Percentiles rank a stretch among this genome's conserved stretches.
Evolutionary conservation across 2,797 vertebrate species (phyloP).

Genomic region (Decapterus maruadsi): DNA sequence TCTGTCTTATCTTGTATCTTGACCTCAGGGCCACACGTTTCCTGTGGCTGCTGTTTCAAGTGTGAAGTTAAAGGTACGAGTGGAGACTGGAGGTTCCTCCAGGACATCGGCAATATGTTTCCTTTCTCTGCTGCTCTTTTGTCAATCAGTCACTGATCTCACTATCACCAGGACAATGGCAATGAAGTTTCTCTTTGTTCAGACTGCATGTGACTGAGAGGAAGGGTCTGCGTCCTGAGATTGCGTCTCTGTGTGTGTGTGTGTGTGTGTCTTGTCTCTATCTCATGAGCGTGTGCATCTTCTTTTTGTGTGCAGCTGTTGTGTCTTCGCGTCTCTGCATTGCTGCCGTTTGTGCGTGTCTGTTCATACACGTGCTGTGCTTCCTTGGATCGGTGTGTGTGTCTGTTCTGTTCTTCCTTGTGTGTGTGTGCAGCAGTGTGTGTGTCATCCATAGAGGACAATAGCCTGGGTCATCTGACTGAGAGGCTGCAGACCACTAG

Average conservation of each 20-base stretch:
- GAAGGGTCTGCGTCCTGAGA: slow-evolving; percentile 82
- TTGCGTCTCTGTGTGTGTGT: slow-evolving; percentile 54
- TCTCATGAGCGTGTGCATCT: slow-evolving; percentile 50
- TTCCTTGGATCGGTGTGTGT: slow-evolving; percentile 52
- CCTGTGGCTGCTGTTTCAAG: background rate
- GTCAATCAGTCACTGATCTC: slow-evolving; percentile 77
- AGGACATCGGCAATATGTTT: slow-evolving; percentile 76
- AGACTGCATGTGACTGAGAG: slow-evolving; percentile 76
- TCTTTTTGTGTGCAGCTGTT: slow-evolving; percentile 8
- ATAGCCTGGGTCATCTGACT: slow-evolving; percentile 82
- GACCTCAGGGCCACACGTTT: background rate
- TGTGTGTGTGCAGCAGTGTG: slow-evolving; percentile 57
- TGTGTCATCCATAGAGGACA: slow-evolving; percentile 79
- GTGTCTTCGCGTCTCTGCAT: slow-evolving; percentile 40
- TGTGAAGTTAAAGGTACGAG: slow-evolving; percentile 15
- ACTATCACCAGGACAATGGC: slow-evolving; percentile 72
- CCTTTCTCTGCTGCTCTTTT: slow-evolving; percentile 74
- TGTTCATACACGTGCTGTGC: slow-evolving; percentile 46
- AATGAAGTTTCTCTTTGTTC: slow-evolving; percentile 77
- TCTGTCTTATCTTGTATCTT: background rate
- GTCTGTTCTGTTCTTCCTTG: slow-evolving; percentile 35
- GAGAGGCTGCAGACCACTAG: slow-evolving; percentile 79
- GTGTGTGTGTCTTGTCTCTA: slow-evolving; percentile 40
- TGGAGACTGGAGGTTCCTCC: slow-evolving; percentile 61
- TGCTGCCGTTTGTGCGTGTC: slow-evolving; percentile 30